A percentile compares a stretch with the other conserved stretches of the same genome.
Evolutionary conservation across 1,140 invertebrate genomes (phyloP).

Genomic region (Stegodyphus dumicola): DNA sequence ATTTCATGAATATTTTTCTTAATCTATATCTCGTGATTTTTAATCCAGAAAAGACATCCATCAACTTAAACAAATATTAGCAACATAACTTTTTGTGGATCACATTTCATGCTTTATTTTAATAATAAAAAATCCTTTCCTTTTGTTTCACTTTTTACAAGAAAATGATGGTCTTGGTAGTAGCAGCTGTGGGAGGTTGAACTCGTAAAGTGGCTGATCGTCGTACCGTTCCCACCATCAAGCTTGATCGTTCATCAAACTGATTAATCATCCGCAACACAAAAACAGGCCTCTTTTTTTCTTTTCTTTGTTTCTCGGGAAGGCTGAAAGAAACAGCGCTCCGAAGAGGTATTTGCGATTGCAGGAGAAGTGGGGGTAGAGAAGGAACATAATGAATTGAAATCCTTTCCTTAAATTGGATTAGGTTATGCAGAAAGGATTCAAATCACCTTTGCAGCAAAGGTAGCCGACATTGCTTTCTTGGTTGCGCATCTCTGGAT

Average conservation of each 20-base stretch:
- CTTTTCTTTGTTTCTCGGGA: not conserved
- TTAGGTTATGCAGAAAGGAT: constrained; percentile 15
- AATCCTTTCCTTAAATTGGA: constrained; percentile 20
- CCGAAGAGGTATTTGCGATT: not conserved
- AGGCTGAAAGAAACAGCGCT: not conserved
- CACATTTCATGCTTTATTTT: too few species aligned
- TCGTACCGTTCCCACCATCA: not conserved
- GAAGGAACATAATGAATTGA: constrained; percentile 18
- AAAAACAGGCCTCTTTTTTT: not conserved
- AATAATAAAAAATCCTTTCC: too few species aligned
- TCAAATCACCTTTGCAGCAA: not conserved
- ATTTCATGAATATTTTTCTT: not conserved
- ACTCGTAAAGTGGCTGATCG: too few species aligned
- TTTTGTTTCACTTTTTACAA: too few species aligned
- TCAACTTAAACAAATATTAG: too few species aligned
- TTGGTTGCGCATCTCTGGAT: too few species aligned
- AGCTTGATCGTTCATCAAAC: not conserved
- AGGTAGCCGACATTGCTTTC: too few species aligned
- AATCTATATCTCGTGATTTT: too few species aligned
- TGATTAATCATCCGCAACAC: constrained; percentile 18
- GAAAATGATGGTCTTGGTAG: too few species aligned
- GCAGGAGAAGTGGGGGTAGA: not conserved
- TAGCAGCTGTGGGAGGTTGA: too few species aligned
- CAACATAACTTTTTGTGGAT: too few species aligned
- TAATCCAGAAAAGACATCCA: too few species aligned